phyloP scores from a whole-genome alignment of 2,888 invertebrate genomes.

The Odontothrips loti region DNA sequence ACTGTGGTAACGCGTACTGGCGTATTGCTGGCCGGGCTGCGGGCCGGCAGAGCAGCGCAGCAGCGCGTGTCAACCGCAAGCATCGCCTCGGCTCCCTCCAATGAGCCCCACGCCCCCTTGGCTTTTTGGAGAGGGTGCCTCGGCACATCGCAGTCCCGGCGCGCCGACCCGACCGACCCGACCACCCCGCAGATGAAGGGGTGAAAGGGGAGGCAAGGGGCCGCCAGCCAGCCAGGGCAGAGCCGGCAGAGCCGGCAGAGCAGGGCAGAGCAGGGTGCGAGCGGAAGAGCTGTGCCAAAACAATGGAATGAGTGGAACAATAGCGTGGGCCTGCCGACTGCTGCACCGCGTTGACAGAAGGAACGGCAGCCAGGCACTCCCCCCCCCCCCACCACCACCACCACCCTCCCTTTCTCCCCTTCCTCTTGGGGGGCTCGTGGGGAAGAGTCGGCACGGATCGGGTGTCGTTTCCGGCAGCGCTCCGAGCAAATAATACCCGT shows the following conservation, averaged over 20 bases:
- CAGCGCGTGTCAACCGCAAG: too few relatives aligned
- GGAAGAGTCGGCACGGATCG: neutral
- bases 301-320: conserved; percentile 20
- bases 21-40: too few relatives aligned
- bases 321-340: neutral
- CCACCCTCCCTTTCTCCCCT: neutral
- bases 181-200: neutral
- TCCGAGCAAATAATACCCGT: neutral
- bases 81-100: too few relatives aligned
- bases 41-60: too few relatives aligned
- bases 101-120: too few relatives aligned
- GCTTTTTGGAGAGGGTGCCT: too few relatives aligned
- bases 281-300: neutral
- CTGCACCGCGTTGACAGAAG: neutral
- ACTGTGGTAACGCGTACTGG: too few relatives aligned
- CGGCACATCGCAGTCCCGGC: too few relatives aligned
- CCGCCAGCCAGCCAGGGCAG: neutral
- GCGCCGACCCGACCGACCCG: too few relatives aligned
- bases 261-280: neutral
- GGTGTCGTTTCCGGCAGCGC: neutral
- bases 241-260: neutral
- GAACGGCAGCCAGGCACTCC: neutral
- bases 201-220: neutral
- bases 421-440: neutral
- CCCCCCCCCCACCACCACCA: neutral